Evolutionary conservation across 2,113 vertebrate species (phyloP).

Genomic region (Marcusenius ussheri): DNA sequence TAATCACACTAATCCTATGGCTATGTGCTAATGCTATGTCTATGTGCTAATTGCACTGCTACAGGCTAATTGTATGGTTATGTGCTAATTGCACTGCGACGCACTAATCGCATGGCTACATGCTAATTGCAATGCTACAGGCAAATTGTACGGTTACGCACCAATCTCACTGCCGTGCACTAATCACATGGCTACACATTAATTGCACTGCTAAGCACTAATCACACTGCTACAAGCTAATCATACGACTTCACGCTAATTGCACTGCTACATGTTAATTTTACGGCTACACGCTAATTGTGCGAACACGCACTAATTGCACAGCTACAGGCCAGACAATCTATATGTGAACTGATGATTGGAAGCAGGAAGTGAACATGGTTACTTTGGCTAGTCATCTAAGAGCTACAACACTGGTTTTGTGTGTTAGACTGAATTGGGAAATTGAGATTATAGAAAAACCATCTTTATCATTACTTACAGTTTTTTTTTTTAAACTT

Average conservation of each 20-base stretch:
- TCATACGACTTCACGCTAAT: neutral
- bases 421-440: neutral
- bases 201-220: neutral
- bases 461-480: neutral
- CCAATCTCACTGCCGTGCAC: neutral
- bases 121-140: neutral
- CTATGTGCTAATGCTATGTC: neutral
- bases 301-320: neutral
- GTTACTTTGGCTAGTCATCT: neutral
- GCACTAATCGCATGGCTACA: neutral
- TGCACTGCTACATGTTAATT: neutral
- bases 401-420: neutral
- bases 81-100: neutral
- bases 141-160: neutral
- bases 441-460: neutral
- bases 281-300: neutral
- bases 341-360: neutral
- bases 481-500: slow-evolving; percentile 20
- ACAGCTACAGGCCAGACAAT: neutral
- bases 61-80: neutral
- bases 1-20: neutral
- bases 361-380: neutral
- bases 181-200: neutral
- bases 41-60: neutral
- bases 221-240: neutral